Percentiles rank a stretch among this genome's conserved stretches.
Evolutionary conservation across 2,888 invertebrate genomes (phyloP).

Genomic region (Orgyia antiqua): DNA sequence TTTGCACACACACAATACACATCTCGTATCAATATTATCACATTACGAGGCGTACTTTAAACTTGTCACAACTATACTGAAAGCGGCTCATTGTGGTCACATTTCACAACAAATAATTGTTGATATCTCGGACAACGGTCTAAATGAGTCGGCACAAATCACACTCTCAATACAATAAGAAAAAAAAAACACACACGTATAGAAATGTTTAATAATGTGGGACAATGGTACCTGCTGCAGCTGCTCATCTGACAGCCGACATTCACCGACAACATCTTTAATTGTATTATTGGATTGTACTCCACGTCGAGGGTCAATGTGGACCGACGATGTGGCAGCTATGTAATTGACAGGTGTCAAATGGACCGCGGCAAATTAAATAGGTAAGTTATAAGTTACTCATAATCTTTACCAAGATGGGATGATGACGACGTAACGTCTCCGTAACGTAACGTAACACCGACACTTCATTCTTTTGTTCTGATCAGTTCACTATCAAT

Average conservation of each 20-base stretch:
- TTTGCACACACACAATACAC: constrained; percentile 16
- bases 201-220: constrained; percentile 3
- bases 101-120: constrained; percentile 37
- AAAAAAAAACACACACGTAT: constrained; percentile 5
- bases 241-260: background rate
- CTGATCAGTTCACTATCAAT: constrained; percentile 33
- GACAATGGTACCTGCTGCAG: constrained; percentile 29
- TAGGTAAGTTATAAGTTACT: too few species aligned
- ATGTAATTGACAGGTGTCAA: constrained; percentile 50
- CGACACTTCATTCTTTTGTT: constrained; percentile 35
- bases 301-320: constrained; percentile 14
- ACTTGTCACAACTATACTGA: constrained; percentile 20
- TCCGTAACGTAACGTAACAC: constrained; percentile 26
- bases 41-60: constrained; percentile 13
- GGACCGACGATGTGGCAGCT: constrained; percentile 37
- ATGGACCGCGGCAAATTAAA: background rate
- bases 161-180: constrained; percentile 15
- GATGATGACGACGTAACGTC: too few species aligned
- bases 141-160: constrained; percentile 29
- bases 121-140: constrained; percentile 8
- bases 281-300: constrained; percentile 30
- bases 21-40: constrained; percentile 19
- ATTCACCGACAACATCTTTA: constrained; percentile 20
- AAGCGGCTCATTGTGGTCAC: constrained; percentile 26
- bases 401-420: too few species aligned